A percentile compares a stretch with the other conserved stretches of the same genome.
phyloP scores from a whole-genome alignment of 2,888 invertebrate species.

The Dichetophora obliterata region DNA sequence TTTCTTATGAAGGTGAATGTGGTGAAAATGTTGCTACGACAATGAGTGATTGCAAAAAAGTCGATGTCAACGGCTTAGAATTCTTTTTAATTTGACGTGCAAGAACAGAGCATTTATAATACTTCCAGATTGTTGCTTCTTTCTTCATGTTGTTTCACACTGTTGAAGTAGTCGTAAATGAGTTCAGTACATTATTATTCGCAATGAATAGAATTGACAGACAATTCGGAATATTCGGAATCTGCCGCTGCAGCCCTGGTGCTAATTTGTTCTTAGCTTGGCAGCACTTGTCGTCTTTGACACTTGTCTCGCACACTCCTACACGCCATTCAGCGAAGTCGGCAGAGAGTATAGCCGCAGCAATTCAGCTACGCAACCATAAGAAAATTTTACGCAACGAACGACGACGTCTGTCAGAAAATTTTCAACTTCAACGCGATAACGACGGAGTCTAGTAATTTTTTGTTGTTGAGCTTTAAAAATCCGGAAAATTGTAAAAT shows the following conservation, averaged over 20 bases:
- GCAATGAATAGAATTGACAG: too few species aligned
- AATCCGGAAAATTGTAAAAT: slow-evolving; percentile 2
- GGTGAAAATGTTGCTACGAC: too few species aligned
- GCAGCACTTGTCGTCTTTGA: slow-evolving; percentile 1
- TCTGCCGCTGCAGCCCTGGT: neutral
- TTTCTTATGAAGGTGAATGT: too few species aligned
- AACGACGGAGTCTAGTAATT: neutral
- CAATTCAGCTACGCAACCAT: neutral
- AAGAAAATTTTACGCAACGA: slow-evolving; percentile 7
- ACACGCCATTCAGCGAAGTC: slow-evolving; percentile 14
- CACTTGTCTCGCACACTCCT: slow-evolving; percentile 21
- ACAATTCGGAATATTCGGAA: too few species aligned
- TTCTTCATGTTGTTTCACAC: too few species aligned
- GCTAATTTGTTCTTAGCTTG: neutral
- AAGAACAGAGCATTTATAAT: too few species aligned
- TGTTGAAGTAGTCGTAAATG: too few species aligned
- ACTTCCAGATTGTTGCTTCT: too few species aligned
- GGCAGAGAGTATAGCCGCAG: neutral
- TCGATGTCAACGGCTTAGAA: too few species aligned
- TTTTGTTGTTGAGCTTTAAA: neutral
- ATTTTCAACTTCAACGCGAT: slow-evolving; percentile 24
- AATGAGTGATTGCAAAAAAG: too few species aligned
- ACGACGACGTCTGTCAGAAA: slow-evolving; percentile 23
- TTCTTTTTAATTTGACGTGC: too few species aligned
- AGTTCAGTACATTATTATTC: too few species aligned